Evolutionary conservation across 2,888 invertebrate species (phyloP), one percentile per base, ranked within the genome.

Genomic region (Chouioia cunea): DNA sequence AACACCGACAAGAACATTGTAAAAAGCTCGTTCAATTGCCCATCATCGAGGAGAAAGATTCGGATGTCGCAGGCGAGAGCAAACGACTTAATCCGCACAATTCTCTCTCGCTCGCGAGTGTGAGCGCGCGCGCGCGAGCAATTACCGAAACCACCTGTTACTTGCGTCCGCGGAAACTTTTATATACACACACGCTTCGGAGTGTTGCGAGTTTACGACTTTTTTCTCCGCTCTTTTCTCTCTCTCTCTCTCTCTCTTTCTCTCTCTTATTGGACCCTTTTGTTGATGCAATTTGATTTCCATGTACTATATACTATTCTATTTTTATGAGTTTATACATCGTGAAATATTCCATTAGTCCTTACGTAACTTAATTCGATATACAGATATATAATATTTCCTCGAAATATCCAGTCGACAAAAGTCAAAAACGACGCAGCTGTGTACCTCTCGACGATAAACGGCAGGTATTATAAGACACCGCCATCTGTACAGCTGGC

Each of bases 101-200:
- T 46, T 14, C 36, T 43, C 6, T 69, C 63, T n/a, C n/a, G 56
- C 47, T 52, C 46, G 16, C 22, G 62, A 57, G 66, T 60, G 66
- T 65, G 53, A 43, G 52, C 44, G 52, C 59, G 63, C 56, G 47
- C 70, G 59, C 69, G 65, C 60, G 66, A 60, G 71, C 75, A 75
- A 77, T 77, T 76, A 77, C 76, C 76, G 67, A 75, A 76, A 75
- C 76, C 77, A 77, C 76, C 77, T 77, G 77, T 77, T 77, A 76
- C 75, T 44, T 59, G 56, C 62, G 60, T 43, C 18, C 59, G 66
- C 53, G 23, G 57, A 62, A 71, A 71, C 52, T 71, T 71, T 71
- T 71, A 65, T 67, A 67, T 23, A 59, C 22, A 59, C 50, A 20
- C 48, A n/a, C 59, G 15, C 52, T 27, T 27, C 53, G 27, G 8